Conservation (phyloP, 2,113 vertebrate genomes). For the Heloderma charlesbogerti region DNA sequence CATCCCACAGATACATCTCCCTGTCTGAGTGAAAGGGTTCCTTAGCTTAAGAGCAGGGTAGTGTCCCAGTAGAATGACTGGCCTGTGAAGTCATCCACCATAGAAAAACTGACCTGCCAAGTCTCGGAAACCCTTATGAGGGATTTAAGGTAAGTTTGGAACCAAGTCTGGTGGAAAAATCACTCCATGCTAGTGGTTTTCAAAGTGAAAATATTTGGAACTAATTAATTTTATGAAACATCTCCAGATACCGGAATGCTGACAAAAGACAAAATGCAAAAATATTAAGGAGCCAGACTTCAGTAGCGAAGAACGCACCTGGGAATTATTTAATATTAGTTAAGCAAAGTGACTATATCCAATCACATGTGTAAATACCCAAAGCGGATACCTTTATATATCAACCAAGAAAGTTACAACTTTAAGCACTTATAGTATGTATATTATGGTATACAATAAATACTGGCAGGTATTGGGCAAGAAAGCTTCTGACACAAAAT, state of each 20-base stretch:
- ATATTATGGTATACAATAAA: background rate
- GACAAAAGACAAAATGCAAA: background rate
- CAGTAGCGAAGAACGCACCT: background rate
- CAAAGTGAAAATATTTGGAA: background rate
- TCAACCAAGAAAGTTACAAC: background rate
- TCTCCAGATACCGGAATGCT: background rate
- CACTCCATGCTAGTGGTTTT: background rate
- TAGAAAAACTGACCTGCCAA: constrained; percentile 48
- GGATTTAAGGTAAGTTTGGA: constrained; percentile 7
- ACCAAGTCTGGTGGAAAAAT: background rate
- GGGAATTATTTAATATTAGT: background rate
- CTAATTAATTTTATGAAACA: background rate
- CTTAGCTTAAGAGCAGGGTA: constrained; percentile 71
- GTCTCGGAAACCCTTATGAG: background rate
- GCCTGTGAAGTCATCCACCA: constrained; percentile 66
- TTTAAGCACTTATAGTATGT: background rate
- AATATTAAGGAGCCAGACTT: background rate
- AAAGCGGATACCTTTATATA: background rate
- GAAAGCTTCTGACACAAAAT: background rate
- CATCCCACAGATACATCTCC: constrained; percentile 70
- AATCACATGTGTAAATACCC: background rate
- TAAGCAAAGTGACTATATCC: background rate
- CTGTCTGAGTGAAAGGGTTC: constrained; percentile 57
- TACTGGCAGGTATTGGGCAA: background rate
- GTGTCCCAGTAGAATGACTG: constrained; percentile 62